These are phyloP conservation scores for Caenorhabditis elegans DNA, from an alignment of 1,140 invertebrate genomes.

Conservation along the genomic window WBcel235 BX284605.5:10598501-10599000, in stretches of 20 bases:
- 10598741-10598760: too few species aligned
- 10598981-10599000: too few species aligned
- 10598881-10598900: neutral
- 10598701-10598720: too few species aligned
- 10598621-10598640: constrained; percentile 1
- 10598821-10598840: too few species aligned
- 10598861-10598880: neutral
- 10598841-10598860: neutral
- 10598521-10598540: neutral
- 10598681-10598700: too few species aligned
- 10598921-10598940: neutral
- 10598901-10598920: neutral
- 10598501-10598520: neutral
- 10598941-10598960: too few species aligned
- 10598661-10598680: neutral
- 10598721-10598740: too few species aligned
- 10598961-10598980: too few species aligned
- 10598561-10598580: neutral
- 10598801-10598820: too few species aligned
- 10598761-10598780: too few species aligned
- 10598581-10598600: neutral
- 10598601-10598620: constrained; percentile 6
- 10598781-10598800: too few species aligned
- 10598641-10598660: neutral
- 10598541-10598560: too few species aligned